Evolutionary conservation across 1,140 invertebrate genomes (phyloP), one percentile per base, ranked within the genome.

Genomic region (Tetragonula clypearis): DNA sequence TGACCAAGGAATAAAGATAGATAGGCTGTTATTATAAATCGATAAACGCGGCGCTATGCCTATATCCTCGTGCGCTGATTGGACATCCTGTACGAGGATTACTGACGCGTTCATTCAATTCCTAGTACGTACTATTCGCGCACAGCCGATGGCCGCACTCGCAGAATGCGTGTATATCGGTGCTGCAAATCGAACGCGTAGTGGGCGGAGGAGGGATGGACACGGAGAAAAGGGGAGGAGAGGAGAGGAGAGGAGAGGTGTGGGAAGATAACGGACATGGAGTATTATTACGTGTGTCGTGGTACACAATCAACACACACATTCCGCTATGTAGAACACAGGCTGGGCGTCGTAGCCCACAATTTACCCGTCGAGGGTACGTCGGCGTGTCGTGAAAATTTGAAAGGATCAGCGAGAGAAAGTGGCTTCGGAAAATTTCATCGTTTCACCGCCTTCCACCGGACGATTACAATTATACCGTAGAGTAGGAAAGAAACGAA

Each of bases 41-140:
- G 84, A 86, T 82, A 82, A 53, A 23, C 58, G 35, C 14, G 35
- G 60, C 30, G 26, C 49, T 23, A 53, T 49, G 49, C 1, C 35
- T 60, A n/a, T 77, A 88, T 90, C 82, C 77, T 90, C 81, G 86
- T 84, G 65, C 90, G 83, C 76, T 86, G 86, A 90, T 90, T 88
- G 87, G 79, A 88, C 86, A 84, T 87, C 85, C 82, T 84, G 81
- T 88, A 88, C 80, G 79, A 88, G 89, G 85, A 90, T 86, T 86
- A 90, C 79, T 66, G 85, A 81, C 75, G 79, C 85, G 82, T 86
- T 90, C 79, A 85, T 90, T 90, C 90, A 88, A 88, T 86, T 90
- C 89, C 74, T 72, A 76, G 79, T 79, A 86, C 84, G 86, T 82
- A 86, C 84, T 82, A 82, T 75, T 72, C 17, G 79, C 79, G 69